Evolutionary conservation across 2,888 invertebrate species (phyloP).

Genomic region (Nomada lathburiana): DNA sequence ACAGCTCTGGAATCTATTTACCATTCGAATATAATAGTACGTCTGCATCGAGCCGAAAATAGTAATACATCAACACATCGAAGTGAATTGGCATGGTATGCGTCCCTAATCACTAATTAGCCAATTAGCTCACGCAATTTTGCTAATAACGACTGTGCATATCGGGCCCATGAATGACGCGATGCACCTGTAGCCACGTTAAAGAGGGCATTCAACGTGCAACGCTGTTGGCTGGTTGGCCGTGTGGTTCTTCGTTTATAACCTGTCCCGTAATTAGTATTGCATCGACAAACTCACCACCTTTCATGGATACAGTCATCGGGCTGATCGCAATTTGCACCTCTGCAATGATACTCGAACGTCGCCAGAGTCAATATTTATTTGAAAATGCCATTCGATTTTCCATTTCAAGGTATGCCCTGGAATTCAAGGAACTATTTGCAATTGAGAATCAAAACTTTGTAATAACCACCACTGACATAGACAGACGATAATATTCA

Average conservation of each 20-base stretch:
- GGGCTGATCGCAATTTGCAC: conserved; percentile 47
- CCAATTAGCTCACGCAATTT: conserved; percentile 81
- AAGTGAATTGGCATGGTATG: conserved; percentile 65
- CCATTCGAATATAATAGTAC: conserved; percentile 47
- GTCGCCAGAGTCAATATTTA: conserved; percentile 16
- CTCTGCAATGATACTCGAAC: conserved; percentile 35
- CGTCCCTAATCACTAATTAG: conserved; percentile 81
- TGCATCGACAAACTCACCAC: conserved; percentile 74
- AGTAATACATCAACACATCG: conserved; percentile 77
- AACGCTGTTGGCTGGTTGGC: conserved; percentile 51
- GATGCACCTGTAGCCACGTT: conserved; percentile 76
- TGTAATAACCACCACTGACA: no score
- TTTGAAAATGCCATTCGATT: background rate
- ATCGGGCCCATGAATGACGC: conserved; percentile 71
- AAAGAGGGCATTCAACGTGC: conserved; percentile 59
- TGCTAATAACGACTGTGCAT: conserved; percentile 75
- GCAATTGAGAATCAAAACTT: background rate
- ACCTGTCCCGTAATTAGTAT: conserved; percentile 74
- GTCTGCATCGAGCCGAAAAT: conserved; percentile 70
- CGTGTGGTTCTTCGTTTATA: conserved; percentile 74
- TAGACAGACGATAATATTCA: no score
- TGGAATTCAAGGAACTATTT: background rate
- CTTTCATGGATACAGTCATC: conserved; percentile 58
- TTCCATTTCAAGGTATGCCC: background rate
- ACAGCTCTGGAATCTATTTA: background rate